These are phyloP conservation scores for Xiphophorus hellerii DNA, from an alignment of 2,113 vertebrate genomes.

Conservation along the genomic window DNA sequence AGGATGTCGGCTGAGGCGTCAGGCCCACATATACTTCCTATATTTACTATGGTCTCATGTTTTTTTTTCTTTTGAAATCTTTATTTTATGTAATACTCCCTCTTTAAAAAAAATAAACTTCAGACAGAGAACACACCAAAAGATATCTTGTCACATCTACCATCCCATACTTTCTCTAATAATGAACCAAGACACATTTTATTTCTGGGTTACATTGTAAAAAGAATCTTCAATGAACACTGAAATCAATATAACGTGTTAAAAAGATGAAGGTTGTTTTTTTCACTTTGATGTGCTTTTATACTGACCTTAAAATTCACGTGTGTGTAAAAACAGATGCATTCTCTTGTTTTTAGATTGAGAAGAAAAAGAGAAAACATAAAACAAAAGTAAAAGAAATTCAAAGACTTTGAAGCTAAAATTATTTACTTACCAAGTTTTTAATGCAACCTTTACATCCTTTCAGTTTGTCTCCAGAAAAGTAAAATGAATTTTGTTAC, in stretches of 20 bases:
- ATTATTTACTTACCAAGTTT: constrained; percentile 7
- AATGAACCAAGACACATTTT: constrained; percentile 51
- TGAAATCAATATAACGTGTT: constrained; percentile 51
- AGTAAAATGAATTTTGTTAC: not conserved
- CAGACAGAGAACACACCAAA: constrained; percentile 47
- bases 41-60: too few relatives aligned
- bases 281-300: constrained; percentile 41
- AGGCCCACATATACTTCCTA: too few relatives aligned
- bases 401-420: constrained; percentile 1
- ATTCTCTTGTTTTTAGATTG: constrained; percentile 7
- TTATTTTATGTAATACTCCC: too few relatives aligned
- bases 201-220: constrained; percentile 1
- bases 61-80: too few relatives aligned
- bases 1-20: too few relatives aligned
- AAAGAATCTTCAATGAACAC: constrained; percentile 52
- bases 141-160: constrained; percentile 42
- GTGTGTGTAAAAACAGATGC: constrained; percentile 25
- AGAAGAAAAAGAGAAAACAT: not conserved
- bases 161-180: constrained; percentile 69
- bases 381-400: not conserved
- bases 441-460: not conserved
- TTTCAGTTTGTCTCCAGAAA: constrained; percentile 3
- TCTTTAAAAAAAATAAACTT: not conserved
- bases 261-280: constrained; percentile 39
- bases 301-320: constrained; percentile 30